A percentile compares a stretch with the other conserved stretches of the same genome.
Conservation (phyloP, 1,140 invertebrate genomes). For the Papilio glaucus region DNA sequence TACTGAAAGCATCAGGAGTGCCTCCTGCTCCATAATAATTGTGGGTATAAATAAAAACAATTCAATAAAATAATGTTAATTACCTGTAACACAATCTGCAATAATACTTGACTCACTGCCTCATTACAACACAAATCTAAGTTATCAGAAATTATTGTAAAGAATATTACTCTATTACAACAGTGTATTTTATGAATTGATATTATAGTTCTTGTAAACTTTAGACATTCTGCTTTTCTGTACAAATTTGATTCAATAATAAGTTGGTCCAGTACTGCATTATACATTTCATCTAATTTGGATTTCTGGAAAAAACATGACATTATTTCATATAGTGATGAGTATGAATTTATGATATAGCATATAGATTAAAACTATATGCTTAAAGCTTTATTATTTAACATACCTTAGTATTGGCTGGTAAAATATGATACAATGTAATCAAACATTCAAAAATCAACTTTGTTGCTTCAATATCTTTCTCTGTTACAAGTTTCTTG, state of each 20-base stretch:
- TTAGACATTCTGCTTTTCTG: slow-evolving; percentile 59
- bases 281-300: slow-evolving; percentile 60
- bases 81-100: slow-evolving; percentile 58
- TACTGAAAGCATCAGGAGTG: too few species aligned
- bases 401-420: slow-evolving; percentile 56
- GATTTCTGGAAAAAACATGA: slow-evolving; percentile 52
- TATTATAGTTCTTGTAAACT: slow-evolving; percentile 58
- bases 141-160: slow-evolving; percentile 59
- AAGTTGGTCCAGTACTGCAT: slow-evolving; percentile 55
- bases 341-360: too few species aligned
- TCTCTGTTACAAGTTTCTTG: slow-evolving; percentile 54
- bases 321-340: slow-evolving; percentile 21
- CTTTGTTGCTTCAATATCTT: slow-evolving; percentile 60
- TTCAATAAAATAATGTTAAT: not conserved
- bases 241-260: slow-evolving; percentile 63
- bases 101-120: slow-evolving; percentile 56
- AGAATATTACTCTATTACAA: slow-evolving; percentile 55
- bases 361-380: not conserved
- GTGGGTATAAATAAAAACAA: too few species aligned
- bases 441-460: slow-evolving; percentile 55
- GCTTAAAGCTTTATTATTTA: slow-evolving; percentile 13
- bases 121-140: slow-evolving; percentile 64
- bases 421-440: slow-evolving; percentile 53
- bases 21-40: too few species aligned
- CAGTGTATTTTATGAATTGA: slow-evolving; percentile 62